These are phyloP conservation scores for Drosophila bocqueti DNA, from an alignment of 1,140 invertebrate genomes.

Conservation along the genomic window DNA sequence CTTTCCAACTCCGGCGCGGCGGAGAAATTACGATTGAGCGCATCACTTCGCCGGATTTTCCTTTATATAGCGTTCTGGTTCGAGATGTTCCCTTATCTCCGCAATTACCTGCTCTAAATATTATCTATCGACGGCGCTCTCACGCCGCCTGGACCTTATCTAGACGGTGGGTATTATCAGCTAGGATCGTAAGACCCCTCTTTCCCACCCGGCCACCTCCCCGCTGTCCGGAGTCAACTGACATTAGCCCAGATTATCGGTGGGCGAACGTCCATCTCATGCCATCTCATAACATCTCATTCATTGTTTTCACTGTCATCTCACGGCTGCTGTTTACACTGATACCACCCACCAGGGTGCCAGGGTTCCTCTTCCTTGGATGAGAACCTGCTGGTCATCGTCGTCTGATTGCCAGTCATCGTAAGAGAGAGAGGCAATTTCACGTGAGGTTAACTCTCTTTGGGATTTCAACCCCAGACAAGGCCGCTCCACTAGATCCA, in stretches of 20 bases:
- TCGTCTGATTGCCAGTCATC: constrained; percentile 7
- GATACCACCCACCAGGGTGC: neutral
- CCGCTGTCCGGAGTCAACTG: neutral
- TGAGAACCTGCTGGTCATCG: constrained; percentile 21
- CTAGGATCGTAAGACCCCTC: constrained; percentile 14
- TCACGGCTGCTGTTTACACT: constrained; percentile 3
- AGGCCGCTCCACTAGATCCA: neutral
- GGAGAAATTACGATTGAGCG: constrained; percentile 36
- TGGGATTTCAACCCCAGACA: neutral
- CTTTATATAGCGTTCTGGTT: constrained; percentile 38
- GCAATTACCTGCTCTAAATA: constrained; percentile 12
- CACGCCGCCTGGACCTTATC: constrained; percentile 32
- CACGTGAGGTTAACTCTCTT: constrained; percentile 15
- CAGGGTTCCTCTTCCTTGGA: neutral
- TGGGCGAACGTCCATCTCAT: neutral
- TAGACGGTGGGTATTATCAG: constrained; percentile 5
- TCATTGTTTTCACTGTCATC: constrained; percentile 43
- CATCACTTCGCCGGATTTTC: neutral
- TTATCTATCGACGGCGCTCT: constrained; percentile 30
- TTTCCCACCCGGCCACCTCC: neutral
- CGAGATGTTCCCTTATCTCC: neutral
- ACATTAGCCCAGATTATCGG: constrained; percentile 18
- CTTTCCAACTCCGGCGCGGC: constrained; percentile 5
- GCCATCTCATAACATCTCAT: constrained; percentile 17
- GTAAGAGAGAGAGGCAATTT: neutral